Conservation (phyloP, 2,888 invertebrate species). For the Chalcis sispes region DNA sequence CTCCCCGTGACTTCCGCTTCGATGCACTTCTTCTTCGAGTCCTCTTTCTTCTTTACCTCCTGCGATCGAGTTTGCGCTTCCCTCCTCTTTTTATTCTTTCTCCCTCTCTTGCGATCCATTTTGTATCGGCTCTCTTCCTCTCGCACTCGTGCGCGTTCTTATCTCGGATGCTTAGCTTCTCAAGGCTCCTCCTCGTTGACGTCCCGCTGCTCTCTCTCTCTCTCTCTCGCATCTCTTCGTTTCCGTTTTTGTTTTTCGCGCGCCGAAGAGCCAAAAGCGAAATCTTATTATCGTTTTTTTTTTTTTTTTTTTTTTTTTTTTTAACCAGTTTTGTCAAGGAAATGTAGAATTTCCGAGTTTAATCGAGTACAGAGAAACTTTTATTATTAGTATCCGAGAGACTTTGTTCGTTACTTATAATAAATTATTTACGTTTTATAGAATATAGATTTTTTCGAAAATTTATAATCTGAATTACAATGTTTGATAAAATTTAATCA, state of each 20-base stretch:
- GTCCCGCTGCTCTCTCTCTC: background rate
- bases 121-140: constrained; percentile 5
- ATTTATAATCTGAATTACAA: too few species aligned
- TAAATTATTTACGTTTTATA: too few species aligned
- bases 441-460: too few species aligned
- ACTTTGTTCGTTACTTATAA: too few species aligned
- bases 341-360: too few species aligned
- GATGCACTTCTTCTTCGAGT: background rate
- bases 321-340: too few species aligned
- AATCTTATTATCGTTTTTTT: background rate
- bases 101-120: constrained; percentile 1
- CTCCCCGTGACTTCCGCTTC: constrained; percentile 41
- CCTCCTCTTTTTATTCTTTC: constrained; percentile 12
- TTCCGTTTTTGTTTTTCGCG: constrained; percentile 37
- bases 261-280: constrained; percentile 27
- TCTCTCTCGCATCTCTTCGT: constrained; percentile 1
- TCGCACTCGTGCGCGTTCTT: constrained; percentile 2
- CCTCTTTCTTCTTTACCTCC: background rate
- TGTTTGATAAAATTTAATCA: too few species aligned
- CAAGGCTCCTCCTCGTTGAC: constrained; percentile 1
- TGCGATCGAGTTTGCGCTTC: background rate
- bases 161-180: constrained; percentile 15
- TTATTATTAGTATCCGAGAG: too few species aligned
- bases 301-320: too few species aligned
- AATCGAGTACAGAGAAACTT: too few species aligned